phyloP scores from a whole-genome alignment of 2,113 vertebrate species.

The Macquaria ambigua region DNA sequence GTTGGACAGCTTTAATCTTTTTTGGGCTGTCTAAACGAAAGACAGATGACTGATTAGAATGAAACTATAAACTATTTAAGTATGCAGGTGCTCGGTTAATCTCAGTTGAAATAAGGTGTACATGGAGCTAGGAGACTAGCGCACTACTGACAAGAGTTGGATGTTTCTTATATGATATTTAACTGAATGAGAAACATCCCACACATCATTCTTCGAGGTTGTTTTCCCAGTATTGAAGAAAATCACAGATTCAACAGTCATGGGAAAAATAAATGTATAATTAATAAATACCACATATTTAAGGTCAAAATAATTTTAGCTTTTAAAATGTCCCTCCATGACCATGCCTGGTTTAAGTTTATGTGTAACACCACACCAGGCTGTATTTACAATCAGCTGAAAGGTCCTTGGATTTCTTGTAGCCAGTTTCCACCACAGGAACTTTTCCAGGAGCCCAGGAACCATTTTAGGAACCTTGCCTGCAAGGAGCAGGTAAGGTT shows the following conservation, averaged over 20 bases:
- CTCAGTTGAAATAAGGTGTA: neutral
- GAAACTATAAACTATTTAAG: neutral
- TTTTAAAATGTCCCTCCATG: neutral
- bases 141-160: no score
- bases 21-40: neutral
- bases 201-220: neutral
- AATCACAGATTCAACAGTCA: neutral
- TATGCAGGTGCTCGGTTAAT: neutral
- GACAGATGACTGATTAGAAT: neutral
- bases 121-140: neutral
- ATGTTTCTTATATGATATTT: no score
- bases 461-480: neutral
- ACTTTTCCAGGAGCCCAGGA: neutral
- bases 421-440: no score
- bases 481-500: no score
- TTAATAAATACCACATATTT: no score
- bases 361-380: no score
- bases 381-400: no score
- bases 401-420: no score
- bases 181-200: neutral
- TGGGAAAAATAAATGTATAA: no score
- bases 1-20: neutral
- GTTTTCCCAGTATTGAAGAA: neutral
- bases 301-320: neutral
- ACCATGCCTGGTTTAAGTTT: neutral